Evolutionary conservation across 2,113 vertebrate species (phyloP).

Genomic region (Beaufortia kweichowensis): DNA sequence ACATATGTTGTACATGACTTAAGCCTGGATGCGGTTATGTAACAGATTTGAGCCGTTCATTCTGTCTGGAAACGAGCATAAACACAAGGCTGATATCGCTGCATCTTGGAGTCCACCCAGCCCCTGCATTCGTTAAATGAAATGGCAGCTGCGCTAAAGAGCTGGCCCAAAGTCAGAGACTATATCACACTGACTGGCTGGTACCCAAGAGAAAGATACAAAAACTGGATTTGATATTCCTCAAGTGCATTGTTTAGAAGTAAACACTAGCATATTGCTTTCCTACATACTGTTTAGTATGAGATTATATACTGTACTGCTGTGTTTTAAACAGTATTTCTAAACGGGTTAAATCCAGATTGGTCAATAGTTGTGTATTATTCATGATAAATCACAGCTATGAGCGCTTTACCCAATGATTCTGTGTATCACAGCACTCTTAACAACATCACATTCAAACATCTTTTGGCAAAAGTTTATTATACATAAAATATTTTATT

Average conservation of each 20-base stretch:
- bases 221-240: slow-evolving; percentile 3
- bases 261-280: too few species aligned
- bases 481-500: too few species aligned
- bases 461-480: too few species aligned
- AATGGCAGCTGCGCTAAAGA: slow-evolving; percentile 28
- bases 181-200: slow-evolving; percentile 33
- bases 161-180: slow-evolving; percentile 39
- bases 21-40: slow-evolving; percentile 7
- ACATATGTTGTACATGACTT: slow-evolving; percentile 36
- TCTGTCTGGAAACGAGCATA: slow-evolving; percentile 17
- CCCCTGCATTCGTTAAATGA: not conserved
- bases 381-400: too few species aligned
- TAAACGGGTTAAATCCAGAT: too few species aligned
- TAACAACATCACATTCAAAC: too few species aligned
- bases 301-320: too few species aligned
- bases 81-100: slow-evolving; percentile 28
- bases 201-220: slow-evolving; percentile 29
- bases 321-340: too few species aligned
- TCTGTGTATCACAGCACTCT: too few species aligned
- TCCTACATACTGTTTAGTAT: too few species aligned
- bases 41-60: slow-evolving; percentile 1
- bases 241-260: slow-evolving; percentile 31
- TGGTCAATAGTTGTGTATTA: too few species aligned
- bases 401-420: too few species aligned
- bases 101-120: slow-evolving; percentile 37